phyloP scores from a whole-genome alignment of 2,888 invertebrate species.

The Onchidella celtica region DNA sequence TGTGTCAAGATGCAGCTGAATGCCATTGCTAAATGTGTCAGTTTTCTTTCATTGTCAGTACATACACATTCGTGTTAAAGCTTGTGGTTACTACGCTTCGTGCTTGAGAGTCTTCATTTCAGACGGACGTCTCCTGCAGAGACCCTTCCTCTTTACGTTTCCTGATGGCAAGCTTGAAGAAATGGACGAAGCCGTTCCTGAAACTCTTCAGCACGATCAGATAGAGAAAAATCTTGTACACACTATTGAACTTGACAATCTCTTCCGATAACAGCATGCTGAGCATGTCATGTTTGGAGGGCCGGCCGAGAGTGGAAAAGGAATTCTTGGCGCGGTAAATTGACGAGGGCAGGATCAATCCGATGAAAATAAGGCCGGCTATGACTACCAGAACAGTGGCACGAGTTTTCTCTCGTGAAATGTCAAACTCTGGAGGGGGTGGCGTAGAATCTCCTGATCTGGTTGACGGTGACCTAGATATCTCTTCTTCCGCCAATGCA shows the following conservation, averaged over 20 bases:
- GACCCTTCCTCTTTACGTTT: neutral
- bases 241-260: constrained; percentile 50
- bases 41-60: no score
- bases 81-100: neutral
- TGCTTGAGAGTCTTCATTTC: neutral
- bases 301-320: constrained; percentile 20
- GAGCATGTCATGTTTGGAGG: constrained; percentile 27
- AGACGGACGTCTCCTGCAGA: constrained; percentile 16
- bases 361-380: constrained; percentile 51
- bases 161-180: neutral
- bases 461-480: neutral
- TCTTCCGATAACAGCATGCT: constrained; percentile 49
- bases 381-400: constrained; percentile 51
- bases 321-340: constrained; percentile 46
- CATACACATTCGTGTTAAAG: no score
- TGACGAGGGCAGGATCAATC: constrained; percentile 50
- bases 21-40: no score
- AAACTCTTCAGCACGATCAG: constrained; percentile 27
- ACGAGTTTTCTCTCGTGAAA: constrained; percentile 45
- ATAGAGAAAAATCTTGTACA: constrained; percentile 46
- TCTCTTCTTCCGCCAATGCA: neutral
- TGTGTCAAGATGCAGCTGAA: no score
- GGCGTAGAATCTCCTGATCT: neutral
- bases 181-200: constrained; percentile 30
- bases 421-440: constrained; percentile 36